Evolutionary conservation across 2,888 invertebrate species (phyloP), one percentile per base, ranked within the genome.

Genomic region (Cacoxenus indagator): DNA sequence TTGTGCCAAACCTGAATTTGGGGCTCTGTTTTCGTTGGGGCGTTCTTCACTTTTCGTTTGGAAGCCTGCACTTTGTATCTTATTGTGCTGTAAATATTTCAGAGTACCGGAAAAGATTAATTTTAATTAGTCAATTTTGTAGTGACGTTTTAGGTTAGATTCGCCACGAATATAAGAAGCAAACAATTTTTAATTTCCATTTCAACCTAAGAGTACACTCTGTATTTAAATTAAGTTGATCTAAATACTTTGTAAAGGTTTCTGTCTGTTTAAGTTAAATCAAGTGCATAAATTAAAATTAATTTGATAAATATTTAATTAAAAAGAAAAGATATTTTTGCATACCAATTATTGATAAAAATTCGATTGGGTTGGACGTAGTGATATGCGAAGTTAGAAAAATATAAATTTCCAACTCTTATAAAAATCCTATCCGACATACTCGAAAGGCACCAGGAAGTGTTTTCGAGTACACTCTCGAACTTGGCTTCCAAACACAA

Each of bases 291-390:
- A 64, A 64, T 11, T 8, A 2, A 46, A 64, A 75, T 81, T 76
- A 80, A 73, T 67, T 76, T 76, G 73, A 80, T 76, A 81, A 80
- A 79, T 80, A 82, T 78, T 77, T 81, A 74, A 78, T 70, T 72
- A 73, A 76, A 81, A 72, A 73, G 72, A 71, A 74, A 59, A 55
- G 43, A 51, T 19, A 8, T 19, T 19, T 19, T 51, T 17, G 22
- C 5, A 22, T 9, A n/a, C n/a, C n/a, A n/a, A n/a, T n/a, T n/a
- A n/a, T n/a, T n/a, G n/a, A n/a, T n/a, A n/a, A n/a, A n/a, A n/a
- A n/a, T n/a, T n/a, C n/a, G n/a, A n/a, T n/a, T n/a, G n/a, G n/a
- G n/a, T n/a, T n/a, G n/a, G n/a, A n/a, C n/a, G n/a, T n/a, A n/a
- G n/a, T n/a, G n/a, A n/a, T n/a, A n/a, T n/a, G n/a, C n/a, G n/a